Conservation (phyloP, 2,797 vertebrate genomes). For the Amniataba percoides region DNA sequence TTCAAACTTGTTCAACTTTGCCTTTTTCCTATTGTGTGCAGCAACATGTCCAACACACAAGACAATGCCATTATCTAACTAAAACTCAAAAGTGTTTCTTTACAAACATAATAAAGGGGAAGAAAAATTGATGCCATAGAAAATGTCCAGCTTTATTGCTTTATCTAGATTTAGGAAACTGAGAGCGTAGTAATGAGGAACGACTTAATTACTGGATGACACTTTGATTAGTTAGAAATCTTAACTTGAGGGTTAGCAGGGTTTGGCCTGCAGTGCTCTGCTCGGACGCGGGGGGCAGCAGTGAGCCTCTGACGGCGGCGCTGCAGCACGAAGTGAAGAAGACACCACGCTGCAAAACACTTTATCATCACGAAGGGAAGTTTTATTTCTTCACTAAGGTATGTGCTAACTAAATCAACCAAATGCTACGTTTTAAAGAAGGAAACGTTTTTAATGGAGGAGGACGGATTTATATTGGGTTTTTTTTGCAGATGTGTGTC, state of each 20-base stretch:
- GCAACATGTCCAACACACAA: neutral
- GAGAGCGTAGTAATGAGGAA: too few species aligned
- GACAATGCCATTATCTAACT: neutral
- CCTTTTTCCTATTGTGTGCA: neutral
- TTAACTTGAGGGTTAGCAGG: too few species aligned
- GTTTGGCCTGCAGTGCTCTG: too few species aligned
- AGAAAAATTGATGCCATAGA: too few species aligned
- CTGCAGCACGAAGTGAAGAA: neutral
- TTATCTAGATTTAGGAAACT: too few species aligned
- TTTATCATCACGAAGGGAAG: fast-evolving
- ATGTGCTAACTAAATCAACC: neutral
- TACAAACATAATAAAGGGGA: too few species aligned
- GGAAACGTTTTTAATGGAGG: neutral
- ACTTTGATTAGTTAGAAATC: too few species aligned
- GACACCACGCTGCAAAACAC: fast-evolving
- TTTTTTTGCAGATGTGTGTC: neutral
- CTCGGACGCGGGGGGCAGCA: constrained; percentile 16
- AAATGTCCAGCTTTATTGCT: too few species aligned
- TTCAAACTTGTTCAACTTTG: neutral
- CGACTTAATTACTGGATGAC: too few species aligned
- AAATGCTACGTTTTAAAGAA: neutral
- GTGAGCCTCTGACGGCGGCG: neutral
- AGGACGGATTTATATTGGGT: neutral
- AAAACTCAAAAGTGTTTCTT: neutral
- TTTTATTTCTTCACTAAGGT: neutral